phyloP scores from a whole-genome alignment of 2,113 vertebrate genomes.

The Monopterus albus region DNA sequence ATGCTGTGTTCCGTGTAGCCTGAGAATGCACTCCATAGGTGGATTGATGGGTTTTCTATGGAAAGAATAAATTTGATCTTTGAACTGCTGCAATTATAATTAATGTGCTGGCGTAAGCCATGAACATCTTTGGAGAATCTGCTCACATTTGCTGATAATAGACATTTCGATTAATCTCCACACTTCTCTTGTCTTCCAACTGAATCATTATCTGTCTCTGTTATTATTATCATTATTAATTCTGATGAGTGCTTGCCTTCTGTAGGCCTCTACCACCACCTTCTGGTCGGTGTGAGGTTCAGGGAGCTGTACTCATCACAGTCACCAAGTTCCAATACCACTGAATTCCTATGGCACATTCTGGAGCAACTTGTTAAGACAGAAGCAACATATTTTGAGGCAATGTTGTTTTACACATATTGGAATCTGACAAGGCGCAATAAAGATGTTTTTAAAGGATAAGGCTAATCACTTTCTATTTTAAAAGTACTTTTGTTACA shows the following conservation, averaged over 20 bases:
- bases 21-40: conserved; percentile 8
- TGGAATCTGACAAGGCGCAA: too few species aligned
- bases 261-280: conserved; percentile 29
- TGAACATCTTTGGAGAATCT: not conserved
- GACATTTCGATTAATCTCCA: conserved; percentile 18
- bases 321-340: too few species aligned
- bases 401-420: too few species aligned
- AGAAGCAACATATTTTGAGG: too few species aligned
- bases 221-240: not conserved
- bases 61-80: conserved; percentile 1
- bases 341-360: too few species aligned
- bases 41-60: not conserved
- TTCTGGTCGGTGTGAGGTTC: conserved; percentile 7
- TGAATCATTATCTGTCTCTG: not conserved
- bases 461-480: too few species aligned
- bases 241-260: not conserved
- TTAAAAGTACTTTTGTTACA: too few species aligned
- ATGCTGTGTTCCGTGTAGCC: conserved; percentile 5
- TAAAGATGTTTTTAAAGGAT: too few species aligned
- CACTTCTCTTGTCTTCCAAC: not conserved
- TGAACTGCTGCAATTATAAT: conserved; percentile 14
- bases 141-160: conserved; percentile 5
- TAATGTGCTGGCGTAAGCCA: conserved; percentile 1
- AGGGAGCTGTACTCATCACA: too few species aligned
- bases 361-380: too few species aligned